Evolutionary conservation across 2,888 invertebrate species (phyloP), one percentile per base, ranked within the genome.

Genomic region (Eilema sororculum): DNA sequence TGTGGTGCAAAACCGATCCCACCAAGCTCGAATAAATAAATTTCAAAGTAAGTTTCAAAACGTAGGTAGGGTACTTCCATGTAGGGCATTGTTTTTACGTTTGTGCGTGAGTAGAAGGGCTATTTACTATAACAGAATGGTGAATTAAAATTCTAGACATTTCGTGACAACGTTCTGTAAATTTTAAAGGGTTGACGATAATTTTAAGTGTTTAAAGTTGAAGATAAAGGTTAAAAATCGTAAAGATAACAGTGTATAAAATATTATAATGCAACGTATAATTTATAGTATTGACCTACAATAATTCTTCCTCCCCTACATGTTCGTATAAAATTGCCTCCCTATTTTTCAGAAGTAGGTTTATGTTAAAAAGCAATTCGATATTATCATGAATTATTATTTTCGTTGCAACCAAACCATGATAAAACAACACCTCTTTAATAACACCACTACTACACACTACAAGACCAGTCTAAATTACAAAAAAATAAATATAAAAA

Each of bases 121-220:
- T 24, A 52, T 52, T 57, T 65, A 65, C 25, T 20, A 30, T 56
- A 30, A 65, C 65, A 57, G 57, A 37, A 65, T 56, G n/a, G 28
- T 33, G 24, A 33, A 57, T 57, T 57, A 24, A 37, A 57, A 57
- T 57, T 65, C 57, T 41, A 41, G 25, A 83, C 72, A 72, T 81
- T 80, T 70, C 76, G 72, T 80, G 76, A 78, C 78, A 73, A 83
- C 74, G 78, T 83, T 74, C 65, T 70, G 60, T 66, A 83, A 80
- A 74, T 74, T 61, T 41, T 68, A 72, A 69, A 72, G 16, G 20
- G 60, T 76, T 52, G 69, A 74, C 73, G 69, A 80, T 71, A 78
- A 82, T 78, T 69, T 73, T 65, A n/a, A 73, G 73, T 76, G 56
- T 80, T 61, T 71, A 67, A 16, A 41, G 65, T 65, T 72, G 65